A percentile compares a stretch with the other conserved stretches of the same genome.
Conservation (phyloP, 2,888 invertebrate species). For the Ochropacha duplaris region DNA sequence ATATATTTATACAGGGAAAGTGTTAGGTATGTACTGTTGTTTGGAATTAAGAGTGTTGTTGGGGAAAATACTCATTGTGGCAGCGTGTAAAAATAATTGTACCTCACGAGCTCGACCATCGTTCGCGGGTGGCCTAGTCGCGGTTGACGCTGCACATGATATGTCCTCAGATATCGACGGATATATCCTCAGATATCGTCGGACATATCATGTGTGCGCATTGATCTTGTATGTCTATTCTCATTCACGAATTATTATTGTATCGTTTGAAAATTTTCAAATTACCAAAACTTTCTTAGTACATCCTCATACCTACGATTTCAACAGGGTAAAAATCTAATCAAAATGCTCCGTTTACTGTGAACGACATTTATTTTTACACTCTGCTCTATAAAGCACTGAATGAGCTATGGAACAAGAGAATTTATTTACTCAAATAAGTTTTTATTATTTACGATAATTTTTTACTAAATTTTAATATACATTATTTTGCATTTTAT, state of each 20-base stretch:
- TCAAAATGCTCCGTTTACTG: constrained; percentile 25
- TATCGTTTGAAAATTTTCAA: constrained; percentile 17
- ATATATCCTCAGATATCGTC: no score
- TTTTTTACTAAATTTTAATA: constrained; percentile 70
- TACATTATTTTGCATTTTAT: constrained; percentile 81
- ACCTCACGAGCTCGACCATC: constrained; percentile 14
- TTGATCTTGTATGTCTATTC: constrained; percentile 47
- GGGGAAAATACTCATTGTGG: constrained; percentile 79
- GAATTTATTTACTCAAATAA: constrained; percentile 83
- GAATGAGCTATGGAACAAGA: constrained; percentile 82
- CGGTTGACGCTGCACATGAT: constrained; percentile 13
- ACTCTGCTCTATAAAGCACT: constrained; percentile 74
- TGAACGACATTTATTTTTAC: constrained; percentile 65
- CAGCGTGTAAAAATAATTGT: constrained; percentile 74
- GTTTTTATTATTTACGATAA: constrained; percentile 75
- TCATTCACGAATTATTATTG: constrained; percentile 25
- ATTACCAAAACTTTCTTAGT: constrained; percentile 23
- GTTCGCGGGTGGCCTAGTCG: constrained; percentile 1
- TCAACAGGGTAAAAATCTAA: constrained; percentile 34
- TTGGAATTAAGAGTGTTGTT: constrained; percentile 77
- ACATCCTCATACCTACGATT: constrained; percentile 22
- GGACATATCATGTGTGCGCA: no score
- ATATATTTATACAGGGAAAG: constrained; percentile 82
- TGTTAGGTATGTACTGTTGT: constrained; percentile 79
- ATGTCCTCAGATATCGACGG: no score